Conservation (phyloP, 2,113 vertebrate genomes). For the Campylomormyrus tamandua region DNA sequence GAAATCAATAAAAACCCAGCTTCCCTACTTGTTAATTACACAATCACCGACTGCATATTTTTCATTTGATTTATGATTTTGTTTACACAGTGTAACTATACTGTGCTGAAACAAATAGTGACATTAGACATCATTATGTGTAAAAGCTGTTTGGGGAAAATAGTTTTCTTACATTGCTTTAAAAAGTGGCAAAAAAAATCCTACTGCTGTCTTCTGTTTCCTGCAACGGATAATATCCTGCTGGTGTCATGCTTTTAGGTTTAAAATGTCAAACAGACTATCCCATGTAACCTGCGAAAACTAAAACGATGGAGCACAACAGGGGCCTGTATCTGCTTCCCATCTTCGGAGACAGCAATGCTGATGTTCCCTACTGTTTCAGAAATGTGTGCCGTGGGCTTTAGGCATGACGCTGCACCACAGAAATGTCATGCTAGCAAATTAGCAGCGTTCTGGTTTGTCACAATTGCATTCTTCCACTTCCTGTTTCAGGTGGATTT, state of each 20-base stretch:
- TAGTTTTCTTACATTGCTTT: neutral
- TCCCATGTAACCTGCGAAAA: neutral
- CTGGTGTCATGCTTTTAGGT: neutral
- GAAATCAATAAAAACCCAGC: neutral
- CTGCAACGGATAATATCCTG: neutral
- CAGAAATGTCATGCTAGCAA: neutral
- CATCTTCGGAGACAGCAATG: neutral
- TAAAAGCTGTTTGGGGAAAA: neutral
- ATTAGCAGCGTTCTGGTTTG: neutral
- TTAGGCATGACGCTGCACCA: neutral
- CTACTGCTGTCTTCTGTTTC: neutral
- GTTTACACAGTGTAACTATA: neutral
- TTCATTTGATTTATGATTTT: neutral
- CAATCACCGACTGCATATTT: neutral
- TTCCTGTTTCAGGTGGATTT: neutral
- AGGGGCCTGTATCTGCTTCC: neutral
- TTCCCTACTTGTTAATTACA: neutral
- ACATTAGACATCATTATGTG: neutral
- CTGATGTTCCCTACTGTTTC: neutral
- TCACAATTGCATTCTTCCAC: neutral
- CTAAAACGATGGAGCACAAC: neutral
- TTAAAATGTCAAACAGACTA: neutral
- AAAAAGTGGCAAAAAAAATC: constrained; percentile 5
- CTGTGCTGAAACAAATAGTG: neutral
- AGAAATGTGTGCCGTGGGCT: neutral